phyloP scores from a whole-genome alignment of 2,888 invertebrate species.

The Dorcus hopei region DNA sequence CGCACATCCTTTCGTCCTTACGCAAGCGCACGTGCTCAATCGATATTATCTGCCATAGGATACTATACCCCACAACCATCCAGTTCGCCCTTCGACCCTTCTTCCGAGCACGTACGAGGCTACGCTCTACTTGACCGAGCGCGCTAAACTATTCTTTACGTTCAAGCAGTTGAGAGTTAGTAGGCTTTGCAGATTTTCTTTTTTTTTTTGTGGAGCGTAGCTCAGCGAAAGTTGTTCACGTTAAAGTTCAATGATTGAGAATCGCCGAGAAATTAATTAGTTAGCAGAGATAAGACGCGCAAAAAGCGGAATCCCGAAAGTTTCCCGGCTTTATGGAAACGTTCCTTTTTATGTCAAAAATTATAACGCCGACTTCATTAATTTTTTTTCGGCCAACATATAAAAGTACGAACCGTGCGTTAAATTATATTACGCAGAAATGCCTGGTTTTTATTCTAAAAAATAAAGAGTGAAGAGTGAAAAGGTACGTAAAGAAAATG shows the following conservation, averaged over 20 bases:
- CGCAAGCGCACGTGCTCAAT: slow-evolving; percentile 41
- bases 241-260: background rate
- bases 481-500: no score
- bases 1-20: slow-evolving; percentile 40
- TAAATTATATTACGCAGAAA: no score
- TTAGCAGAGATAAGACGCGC: no score
- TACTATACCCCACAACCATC: slow-evolving; percentile 28
- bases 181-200: background rate
- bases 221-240: background rate
- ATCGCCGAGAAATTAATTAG: no score
- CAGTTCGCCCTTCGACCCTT: slow-evolving; percentile 25
- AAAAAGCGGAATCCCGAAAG: no score
- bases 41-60: slow-evolving; percentile 43
- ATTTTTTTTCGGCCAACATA: no score
- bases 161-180: background rate
- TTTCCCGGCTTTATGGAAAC: no score
- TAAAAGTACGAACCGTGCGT: no score
- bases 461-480: no score
- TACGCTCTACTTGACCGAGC: background rate
- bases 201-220: background rate
- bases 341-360: no score
- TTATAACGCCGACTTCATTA: no score
- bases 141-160: background rate
- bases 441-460: no score
- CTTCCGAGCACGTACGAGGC: background rate